phyloP scores from a whole-genome alignment of 2,888 invertebrate species.

The Drosophila fungiperda region DNA sequence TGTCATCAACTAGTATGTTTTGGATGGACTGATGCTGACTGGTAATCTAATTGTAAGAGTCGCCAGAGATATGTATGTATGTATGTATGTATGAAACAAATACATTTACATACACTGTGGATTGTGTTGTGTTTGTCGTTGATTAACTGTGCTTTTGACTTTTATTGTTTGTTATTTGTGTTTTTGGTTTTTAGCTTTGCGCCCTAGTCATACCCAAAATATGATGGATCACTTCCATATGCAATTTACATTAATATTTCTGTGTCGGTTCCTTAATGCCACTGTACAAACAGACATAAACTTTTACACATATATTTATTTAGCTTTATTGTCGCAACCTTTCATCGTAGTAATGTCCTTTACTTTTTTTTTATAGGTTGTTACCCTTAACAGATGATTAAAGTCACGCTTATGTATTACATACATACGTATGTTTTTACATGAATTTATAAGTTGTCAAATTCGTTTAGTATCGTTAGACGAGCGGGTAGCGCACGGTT shows the following conservation, averaged over 20 bases:
- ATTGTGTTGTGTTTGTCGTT: conserved; percentile 61
- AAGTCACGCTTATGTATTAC: conserved; percentile 1
- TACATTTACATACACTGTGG: conserved; percentile 26
- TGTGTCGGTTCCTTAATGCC: conserved; percentile 46
- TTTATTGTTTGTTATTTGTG: conserved; percentile 58
- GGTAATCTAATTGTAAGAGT: conserved; percentile 78
- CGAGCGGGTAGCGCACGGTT: conserved; percentile 49
- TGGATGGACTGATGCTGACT: conserved; percentile 37
- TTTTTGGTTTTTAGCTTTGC: conserved; percentile 48
- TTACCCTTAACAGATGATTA: not conserved
- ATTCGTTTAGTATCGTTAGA: conserved; percentile 9
- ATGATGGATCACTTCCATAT: conserved; percentile 83
- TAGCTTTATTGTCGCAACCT: not conserved
- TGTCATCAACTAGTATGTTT: conserved; percentile 53
- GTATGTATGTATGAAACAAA: conserved; percentile 3
- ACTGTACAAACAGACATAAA: not conserved
- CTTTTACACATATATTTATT: conserved; percentile 11
- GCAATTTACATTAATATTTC: conserved; percentile 79
- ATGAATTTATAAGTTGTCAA: not conserved
- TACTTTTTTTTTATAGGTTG: not conserved
- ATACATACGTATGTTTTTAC: not conserved
- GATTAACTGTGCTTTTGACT: conserved; percentile 74
- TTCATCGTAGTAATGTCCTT: conserved; percentile 8
- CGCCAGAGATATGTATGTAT: conserved; percentile 37
- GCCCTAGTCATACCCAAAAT: conserved; percentile 50